Percentiles rank a stretch among this genome's conserved stretches.
These are phyloP conservation scores for Macroteleia sp. DNA, from an alignment of 2,888 invertebrate genomes.

Conservation along the genomic window DNA sequence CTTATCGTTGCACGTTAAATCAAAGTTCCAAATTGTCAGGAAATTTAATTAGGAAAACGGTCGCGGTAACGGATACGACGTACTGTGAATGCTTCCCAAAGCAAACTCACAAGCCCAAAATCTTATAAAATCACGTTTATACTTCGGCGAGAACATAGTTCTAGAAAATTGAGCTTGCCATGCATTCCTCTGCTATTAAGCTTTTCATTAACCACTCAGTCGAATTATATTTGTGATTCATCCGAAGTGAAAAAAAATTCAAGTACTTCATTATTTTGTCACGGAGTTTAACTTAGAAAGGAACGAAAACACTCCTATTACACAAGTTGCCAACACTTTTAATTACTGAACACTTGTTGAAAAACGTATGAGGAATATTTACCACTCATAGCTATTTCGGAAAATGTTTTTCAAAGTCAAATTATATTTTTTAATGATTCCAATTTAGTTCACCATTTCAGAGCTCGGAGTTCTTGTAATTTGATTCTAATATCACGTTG, in stretches of 20 bases:
- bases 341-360: constrained; percentile 6
- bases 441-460: background rate
- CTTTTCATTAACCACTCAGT: constrained; percentile 47
- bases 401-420: background rate
- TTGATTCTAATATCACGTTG: too few species aligned
- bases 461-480: too few species aligned
- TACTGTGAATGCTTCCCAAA: constrained; percentile 42
- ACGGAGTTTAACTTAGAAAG: constrained; percentile 9
- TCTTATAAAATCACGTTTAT: constrained; percentile 56
- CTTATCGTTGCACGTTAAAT: constrained; percentile 53
- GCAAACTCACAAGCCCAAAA: constrained; percentile 42
- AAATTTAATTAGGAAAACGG: constrained; percentile 68
- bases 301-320: background rate
- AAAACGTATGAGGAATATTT: background rate
- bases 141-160: constrained; percentile 22
- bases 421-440: background rate
- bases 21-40: constrained; percentile 64
- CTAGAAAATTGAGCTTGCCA: too few species aligned
- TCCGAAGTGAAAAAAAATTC: constrained; percentile 2
- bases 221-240: constrained; percentile 27
- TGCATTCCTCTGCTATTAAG: too few species aligned
- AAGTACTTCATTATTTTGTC: constrained; percentile 20
- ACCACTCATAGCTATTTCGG: background rate
- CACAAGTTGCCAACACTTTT: background rate
- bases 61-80: too few species aligned